These are phyloP conservation scores for Sorex araneus DNA, from an alignment of 2,113 vertebrate species.

Conservation along the genomic window DNA sequence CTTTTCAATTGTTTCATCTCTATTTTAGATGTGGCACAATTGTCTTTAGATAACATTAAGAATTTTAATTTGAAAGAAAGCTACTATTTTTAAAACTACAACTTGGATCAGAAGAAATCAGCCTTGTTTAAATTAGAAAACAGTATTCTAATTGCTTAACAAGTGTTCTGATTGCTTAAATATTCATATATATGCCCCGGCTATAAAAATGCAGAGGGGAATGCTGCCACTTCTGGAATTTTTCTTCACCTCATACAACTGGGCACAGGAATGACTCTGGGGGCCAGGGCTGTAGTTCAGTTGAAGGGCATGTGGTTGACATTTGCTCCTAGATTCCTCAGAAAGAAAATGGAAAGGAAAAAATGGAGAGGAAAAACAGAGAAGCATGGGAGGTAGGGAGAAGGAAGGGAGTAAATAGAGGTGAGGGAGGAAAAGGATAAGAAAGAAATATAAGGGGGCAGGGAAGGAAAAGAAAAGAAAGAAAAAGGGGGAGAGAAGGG, in stretches of 20 bases:
- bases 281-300: no score
- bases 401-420: no score
- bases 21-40: background rate
- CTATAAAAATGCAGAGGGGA: background rate
- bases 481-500: no score
- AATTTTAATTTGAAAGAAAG: background rate
- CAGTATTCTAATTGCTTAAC: background rate
- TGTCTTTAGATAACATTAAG: constrained; percentile 3
- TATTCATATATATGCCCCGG: background rate
- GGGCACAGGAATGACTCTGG: background rate
- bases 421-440: no score
- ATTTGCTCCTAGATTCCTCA: no score
- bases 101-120: background rate
- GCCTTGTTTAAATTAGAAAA: background rate
- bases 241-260: background rate
- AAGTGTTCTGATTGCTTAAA: background rate
- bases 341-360: no score
- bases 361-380: no score
- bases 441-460: no score
- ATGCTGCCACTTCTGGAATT: background rate
- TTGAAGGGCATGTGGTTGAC: no score
- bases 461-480: no score
- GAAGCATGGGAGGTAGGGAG: no score
- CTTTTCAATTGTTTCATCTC: background rate
- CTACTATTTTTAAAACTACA: background rate